Percentiles rank a stretch among this genome's conserved stretches.
Evolutionary conservation across 2,888 invertebrate species (phyloP).

Genomic region (Luperina nickerlii): DNA sequence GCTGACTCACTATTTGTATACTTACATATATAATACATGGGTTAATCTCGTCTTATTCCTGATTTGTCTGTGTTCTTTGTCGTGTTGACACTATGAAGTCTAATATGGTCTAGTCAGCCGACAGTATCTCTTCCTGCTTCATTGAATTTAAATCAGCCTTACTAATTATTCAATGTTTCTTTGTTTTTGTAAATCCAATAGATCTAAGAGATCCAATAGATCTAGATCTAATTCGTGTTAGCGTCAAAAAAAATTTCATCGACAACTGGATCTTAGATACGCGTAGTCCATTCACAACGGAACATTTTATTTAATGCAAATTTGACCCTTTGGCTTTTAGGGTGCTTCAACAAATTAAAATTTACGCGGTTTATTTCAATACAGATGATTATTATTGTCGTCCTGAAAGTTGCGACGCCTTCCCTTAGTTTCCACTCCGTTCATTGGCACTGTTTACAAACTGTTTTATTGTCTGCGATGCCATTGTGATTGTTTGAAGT

Average conservation of each 20-base stretch:
- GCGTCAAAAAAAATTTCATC: background rate
- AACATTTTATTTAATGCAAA: background rate
- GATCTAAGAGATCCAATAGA: no score
- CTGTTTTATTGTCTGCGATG: background rate
- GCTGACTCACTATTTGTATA: background rate
- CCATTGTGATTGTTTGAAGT: background rate
- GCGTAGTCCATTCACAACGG: background rate
- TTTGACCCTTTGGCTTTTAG: background rate
- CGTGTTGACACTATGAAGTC: background rate
- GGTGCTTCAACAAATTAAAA: background rate
- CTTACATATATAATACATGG: no score
- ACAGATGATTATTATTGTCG: slow-evolving; percentile 34
- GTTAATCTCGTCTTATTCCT: background rate
- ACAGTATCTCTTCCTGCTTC: background rate
- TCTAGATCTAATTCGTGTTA: no score
- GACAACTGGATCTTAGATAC: background rate
- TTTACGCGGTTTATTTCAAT: slow-evolving; percentile 21
- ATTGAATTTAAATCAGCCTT: slow-evolving; percentile 8
- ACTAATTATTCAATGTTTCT: background rate
- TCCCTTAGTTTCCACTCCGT: slow-evolving; percentile 19
- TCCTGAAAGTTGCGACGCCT: slow-evolving; percentile 29
- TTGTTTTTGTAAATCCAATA: background rate
- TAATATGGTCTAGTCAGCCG: no score
- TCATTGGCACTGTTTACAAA: background rate
- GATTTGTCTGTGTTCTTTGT: background rate